phyloP scores from a whole-genome alignment of 2,797 vertebrate species.

The Florisuga fusca region DNA sequence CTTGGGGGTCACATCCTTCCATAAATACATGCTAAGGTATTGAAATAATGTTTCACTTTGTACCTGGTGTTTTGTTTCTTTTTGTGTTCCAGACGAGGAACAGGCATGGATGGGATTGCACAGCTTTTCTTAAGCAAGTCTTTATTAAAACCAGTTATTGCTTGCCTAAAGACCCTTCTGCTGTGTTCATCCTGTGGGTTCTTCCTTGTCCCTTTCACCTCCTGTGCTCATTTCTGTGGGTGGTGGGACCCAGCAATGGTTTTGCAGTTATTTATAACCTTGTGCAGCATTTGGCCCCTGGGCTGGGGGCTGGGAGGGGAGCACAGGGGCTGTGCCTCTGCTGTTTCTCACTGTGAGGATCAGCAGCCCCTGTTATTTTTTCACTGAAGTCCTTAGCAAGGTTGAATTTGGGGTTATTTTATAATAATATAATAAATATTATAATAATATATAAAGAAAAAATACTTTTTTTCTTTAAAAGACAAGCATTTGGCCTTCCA shows the following conservation, averaged over 20 bases:
- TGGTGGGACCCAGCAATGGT: fast-evolving
- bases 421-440: too few species aligned
- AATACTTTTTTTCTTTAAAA: neutral
- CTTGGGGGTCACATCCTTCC: neutral
- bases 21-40: neutral
- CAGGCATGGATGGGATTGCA: fast-evolving
- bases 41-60: neutral
- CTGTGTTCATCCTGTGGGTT: fast-evolving
- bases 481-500: neutral
- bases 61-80: neutral
- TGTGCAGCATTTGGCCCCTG: fast-evolving
- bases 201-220: neutral
- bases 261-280: neutral
- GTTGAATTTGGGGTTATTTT: neutral
- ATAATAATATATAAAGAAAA: too few species aligned
- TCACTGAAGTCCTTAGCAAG: neutral
- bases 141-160: neutral
- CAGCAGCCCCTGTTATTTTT: neutral
- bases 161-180: neutral
- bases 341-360: neutral
- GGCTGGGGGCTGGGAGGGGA: fast-evolving
- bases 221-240: fast-evolving
- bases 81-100: neutral
- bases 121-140: neutral
- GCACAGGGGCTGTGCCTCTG: neutral